Evolutionary conservation across 2,888 invertebrate species (phyloP), one percentile per base, ranked within the genome.

Genomic region (Buathra laborator): DNA sequence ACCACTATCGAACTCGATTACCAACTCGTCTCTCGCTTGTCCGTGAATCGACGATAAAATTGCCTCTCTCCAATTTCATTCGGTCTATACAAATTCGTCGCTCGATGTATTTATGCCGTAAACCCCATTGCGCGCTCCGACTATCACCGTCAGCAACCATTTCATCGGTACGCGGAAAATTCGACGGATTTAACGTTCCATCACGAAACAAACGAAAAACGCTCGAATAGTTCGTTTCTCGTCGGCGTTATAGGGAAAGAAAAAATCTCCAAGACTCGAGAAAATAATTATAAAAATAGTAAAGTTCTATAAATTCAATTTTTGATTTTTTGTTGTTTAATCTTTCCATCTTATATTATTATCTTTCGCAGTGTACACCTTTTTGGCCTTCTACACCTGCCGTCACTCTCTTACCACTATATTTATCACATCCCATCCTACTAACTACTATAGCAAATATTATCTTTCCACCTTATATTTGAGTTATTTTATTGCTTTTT

Each of bases 51-150:
- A 66, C 82, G 53, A 77, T 53, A 76, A 76, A 76, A 64, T 82
- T 66, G 76, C 81, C 51, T 75, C 64, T 76, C 48, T 51, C 62
- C 70, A 43, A 76, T 76, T 70, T 81, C 53, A 32, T 37, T 46
- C 70, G 24, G 43, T 43, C 70, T 51, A 53, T 70, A 76, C 70
- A 66, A 71, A 71, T 76, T 64, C 51, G 14, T 37, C 14, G 43
- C 67, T 44, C 10, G 16, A 24, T 12, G 59, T 32, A 74, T 81
- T 81, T 81, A 53, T 68, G 64, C 32, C 32, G 64, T 64, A 64
- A 32, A 64, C 14, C 48, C 7, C 24, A 3, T 24, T 24, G n/a
- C 6, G 29, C 24, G 29, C 19, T 37, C 19, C 16, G 32, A 14
- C 10, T 44, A 74, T 46, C 46, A 24, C n/a, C 37, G 6, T 9